phyloP scores from a whole-genome alignment of 2,888 invertebrate species.

The Acrocyrtus sp. region DNA sequence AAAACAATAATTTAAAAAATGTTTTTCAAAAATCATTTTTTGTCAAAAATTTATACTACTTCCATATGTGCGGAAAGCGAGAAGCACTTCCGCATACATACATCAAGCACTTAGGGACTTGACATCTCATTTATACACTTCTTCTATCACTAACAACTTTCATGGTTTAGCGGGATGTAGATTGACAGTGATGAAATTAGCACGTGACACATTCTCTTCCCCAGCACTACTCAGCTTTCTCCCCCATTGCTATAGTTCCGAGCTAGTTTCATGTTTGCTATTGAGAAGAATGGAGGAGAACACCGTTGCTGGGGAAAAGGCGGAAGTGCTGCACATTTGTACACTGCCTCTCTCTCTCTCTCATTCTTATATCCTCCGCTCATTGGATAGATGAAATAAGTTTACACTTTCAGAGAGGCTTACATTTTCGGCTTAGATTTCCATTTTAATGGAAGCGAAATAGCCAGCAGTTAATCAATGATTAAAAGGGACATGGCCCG shows the following conservation, averaged over 20 bases:
- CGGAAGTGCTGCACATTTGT: too few species aligned
- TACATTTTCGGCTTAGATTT: too few species aligned
- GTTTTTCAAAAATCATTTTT: too few species aligned
- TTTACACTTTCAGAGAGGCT: too few species aligned
- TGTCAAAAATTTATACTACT: too few species aligned
- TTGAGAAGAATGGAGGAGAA: too few species aligned
- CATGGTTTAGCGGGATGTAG: not conserved
- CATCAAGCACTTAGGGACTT: not conserved
- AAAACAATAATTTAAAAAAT: not conserved
- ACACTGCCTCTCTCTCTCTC: not conserved
- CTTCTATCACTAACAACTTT: not conserved
- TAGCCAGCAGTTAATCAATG: not conserved
- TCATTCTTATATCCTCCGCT: not conserved
- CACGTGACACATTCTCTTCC: constrained; percentile 15
- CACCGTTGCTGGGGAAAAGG: too few species aligned
- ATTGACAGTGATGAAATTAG: constrained; percentile 40
- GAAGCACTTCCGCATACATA: not conserved
- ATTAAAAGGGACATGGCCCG: not conserved
- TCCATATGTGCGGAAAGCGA: not conserved
- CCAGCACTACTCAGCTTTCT: too few species aligned
- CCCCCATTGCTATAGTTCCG: too few species aligned
- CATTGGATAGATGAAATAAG: not conserved
- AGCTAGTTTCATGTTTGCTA: too few species aligned
- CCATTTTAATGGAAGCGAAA: not conserved
- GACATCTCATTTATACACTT: constrained; percentile 33